These are phyloP conservation scores for Eospalax fontanierii DNA, from an alignment of 2,797 vertebrate genomes.

Conservation along the genomic window DNA sequence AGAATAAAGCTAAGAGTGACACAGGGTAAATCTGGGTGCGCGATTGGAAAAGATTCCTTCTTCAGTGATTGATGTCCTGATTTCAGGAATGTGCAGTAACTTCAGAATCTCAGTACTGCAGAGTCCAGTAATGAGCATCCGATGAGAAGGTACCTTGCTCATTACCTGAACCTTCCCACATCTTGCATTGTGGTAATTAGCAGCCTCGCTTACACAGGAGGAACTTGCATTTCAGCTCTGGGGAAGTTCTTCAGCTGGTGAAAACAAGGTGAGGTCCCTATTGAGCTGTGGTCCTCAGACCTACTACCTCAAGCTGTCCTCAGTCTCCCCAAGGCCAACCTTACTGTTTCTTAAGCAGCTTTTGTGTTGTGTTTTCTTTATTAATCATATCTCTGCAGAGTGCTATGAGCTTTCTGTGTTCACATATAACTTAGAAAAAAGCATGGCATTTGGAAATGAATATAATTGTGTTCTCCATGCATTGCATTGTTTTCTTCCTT, in stretches of 20 bases:
- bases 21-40: background rate
- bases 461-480: background rate
- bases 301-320: background rate
- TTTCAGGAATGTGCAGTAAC: background rate
- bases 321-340: background rate
- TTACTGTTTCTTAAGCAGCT: background rate
- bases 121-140: background rate
- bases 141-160: background rate
- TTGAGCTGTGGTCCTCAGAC: background rate
- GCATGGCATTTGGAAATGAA: background rate
- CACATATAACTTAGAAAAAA: background rate
- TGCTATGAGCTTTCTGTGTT: background rate
- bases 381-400: background rate
- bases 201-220: background rate
- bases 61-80: background rate
- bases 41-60: background rate
- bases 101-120: background rate
- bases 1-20: background rate
- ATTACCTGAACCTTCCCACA: background rate
- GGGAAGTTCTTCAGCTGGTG: background rate
- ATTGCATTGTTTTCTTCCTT: background rate
- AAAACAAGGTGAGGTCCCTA: background rate
- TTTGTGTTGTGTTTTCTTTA: background rate
- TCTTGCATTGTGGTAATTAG: background rate
- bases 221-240: background rate